A percentile compares a stretch with the other conserved stretches of the same genome.
Conservation (phyloP, 2,797 vertebrate species). For the Rhabdomys pumilio region DNA sequence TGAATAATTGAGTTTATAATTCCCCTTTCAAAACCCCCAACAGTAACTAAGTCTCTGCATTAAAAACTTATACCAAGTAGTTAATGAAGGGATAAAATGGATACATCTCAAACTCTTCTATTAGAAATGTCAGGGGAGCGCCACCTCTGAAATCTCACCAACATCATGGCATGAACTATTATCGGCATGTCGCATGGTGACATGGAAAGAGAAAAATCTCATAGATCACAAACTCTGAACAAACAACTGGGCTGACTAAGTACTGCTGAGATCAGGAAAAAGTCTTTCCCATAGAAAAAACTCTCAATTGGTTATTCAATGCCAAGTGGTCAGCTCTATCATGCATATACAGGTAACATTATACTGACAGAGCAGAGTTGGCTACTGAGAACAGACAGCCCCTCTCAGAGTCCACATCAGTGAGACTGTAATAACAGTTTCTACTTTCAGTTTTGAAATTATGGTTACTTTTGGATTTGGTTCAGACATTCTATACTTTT, state of each 20-base stretch:
- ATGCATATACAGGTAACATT: not conserved
- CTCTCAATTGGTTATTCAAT: not conserved
- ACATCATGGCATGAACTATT: not conserved
- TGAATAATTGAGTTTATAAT: not conserved
- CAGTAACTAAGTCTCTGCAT: no score
- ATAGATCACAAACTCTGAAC: not conserved
- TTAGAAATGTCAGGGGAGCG: not conserved
- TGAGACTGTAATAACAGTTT: not conserved
- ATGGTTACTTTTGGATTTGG: not conserved
- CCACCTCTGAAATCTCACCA: not conserved
- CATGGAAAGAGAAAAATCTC: not conserved
- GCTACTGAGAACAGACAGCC: not conserved
- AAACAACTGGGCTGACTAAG: not conserved
- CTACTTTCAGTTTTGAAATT: conserved; percentile 14
- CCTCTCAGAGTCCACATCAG: not conserved
- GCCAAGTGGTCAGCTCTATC: not conserved
- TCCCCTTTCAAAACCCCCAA: not conserved
- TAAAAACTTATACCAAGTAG: no score
- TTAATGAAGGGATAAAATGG: no score
- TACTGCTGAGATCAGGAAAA: not conserved
- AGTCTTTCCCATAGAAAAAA: not conserved
- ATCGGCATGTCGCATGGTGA: not conserved
- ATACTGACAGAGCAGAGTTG: not conserved
- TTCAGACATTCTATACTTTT: not conserved
- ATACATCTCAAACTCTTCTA: no score